Percentiles rank a stretch among this genome's conserved stretches.
Evolutionary conservation across 2,888 invertebrate genomes (phyloP).

Genomic region (Pseudolycoriella hygida): DNA sequence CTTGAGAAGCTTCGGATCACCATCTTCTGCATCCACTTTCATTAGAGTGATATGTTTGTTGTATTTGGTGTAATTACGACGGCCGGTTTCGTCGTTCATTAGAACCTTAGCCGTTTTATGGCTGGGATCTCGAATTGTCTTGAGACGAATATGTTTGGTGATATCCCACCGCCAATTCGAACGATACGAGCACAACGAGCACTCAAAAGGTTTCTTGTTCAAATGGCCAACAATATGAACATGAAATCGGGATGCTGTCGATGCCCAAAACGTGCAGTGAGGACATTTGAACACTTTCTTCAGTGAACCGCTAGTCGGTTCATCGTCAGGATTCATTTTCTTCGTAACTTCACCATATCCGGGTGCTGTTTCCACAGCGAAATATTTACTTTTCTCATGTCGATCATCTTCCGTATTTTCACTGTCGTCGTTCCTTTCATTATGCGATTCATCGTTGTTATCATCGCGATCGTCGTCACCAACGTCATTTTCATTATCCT

Average conservation of each 20-base stretch:
- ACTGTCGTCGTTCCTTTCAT: conserved; percentile 7
- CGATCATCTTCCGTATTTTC: conserved; percentile 6
- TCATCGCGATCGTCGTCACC: background rate
- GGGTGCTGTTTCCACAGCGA: conserved; percentile 32
- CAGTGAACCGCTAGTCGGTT: conserved; percentile 44
- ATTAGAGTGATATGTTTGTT: conserved; percentile 70
- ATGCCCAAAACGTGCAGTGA: conserved; percentile 82
- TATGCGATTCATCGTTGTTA: background rate
- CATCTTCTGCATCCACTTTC: conserved; percentile 36
- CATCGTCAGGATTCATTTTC: conserved; percentile 41
- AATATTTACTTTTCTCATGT: conserved; percentile 28
- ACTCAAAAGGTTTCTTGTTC: conserved; percentile 88
- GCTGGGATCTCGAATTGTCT: conserved; percentile 66
- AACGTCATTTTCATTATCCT: conserved; percentile 15
- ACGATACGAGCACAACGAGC: conserved; percentile 81
- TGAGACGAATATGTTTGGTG: conserved; percentile 84
- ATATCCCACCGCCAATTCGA: conserved; percentile 97
- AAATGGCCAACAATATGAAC: conserved; percentile 86
- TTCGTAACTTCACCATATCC: conserved; percentile 34
- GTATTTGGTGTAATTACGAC: conserved; percentile 83
- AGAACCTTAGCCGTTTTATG: conserved; percentile 68
- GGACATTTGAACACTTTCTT: conserved; percentile 83
- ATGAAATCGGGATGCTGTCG: conserved; percentile 82
- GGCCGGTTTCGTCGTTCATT: conserved; percentile 81
- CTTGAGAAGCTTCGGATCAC: conserved; percentile 29